Conservation (phyloP, 2,113 vertebrate genomes). For the Spilogale gracilis region DNA sequence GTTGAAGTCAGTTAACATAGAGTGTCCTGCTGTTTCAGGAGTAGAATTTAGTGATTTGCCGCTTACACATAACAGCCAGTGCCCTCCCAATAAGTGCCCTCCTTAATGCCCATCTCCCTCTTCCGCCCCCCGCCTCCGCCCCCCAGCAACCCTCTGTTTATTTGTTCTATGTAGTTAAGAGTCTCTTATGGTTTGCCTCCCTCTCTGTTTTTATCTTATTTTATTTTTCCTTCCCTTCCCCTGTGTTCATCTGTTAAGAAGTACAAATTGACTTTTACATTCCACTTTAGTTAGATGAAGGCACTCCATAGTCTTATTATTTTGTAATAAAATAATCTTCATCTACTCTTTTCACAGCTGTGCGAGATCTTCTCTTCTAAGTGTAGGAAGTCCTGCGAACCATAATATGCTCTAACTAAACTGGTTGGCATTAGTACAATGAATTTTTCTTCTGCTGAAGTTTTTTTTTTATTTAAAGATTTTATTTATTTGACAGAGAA, state of each 20-base stretch:
- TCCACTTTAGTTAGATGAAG: conserved; percentile 82
- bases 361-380: neutral
- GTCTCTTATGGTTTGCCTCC: neutral
- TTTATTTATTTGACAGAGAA: too few species aligned
- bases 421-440: neutral
- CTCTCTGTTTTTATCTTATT: neutral
- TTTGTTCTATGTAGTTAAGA: neutral
- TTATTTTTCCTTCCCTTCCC: neutral
- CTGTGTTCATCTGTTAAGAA: conserved; percentile 48
- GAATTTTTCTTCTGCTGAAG: conserved; percentile 50
- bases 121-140: neutral
- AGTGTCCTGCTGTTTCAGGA: neutral
- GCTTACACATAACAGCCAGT: neutral
- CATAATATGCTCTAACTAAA: conserved; percentile 17
- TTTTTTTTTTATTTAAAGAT: neutral
- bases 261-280: conserved; percentile 81
- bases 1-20: neutral
- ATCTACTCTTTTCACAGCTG: neutral
- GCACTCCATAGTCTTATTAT: conserved; percentile 77
- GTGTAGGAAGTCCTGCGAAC: conserved; percentile 9
- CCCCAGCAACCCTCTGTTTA: neutral
- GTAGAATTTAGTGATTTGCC: neutral
- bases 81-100: neutral
- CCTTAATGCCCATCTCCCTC: neutral
- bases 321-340: conserved; percentile 31